Conservation (phyloP, 2,113 vertebrate genomes). For the Dromiciops gliroides region DNA sequence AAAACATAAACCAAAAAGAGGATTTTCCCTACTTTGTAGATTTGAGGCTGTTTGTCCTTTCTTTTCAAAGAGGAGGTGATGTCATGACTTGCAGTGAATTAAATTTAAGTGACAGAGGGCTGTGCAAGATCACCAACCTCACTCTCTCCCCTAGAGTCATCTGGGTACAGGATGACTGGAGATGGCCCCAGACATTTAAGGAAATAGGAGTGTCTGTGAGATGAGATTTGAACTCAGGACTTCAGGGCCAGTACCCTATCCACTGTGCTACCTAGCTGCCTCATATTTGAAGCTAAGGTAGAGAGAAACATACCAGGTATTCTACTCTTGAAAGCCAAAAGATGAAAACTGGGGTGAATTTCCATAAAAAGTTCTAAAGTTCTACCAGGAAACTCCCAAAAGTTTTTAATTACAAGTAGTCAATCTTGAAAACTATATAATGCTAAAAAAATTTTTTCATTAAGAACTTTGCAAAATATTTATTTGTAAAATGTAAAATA, state of each 20-base stretch:
- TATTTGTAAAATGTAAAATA: slow-evolving; percentile 70
- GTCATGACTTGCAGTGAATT: no score
- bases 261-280: no score
- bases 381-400: slow-evolving; percentile 30
- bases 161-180: no score
- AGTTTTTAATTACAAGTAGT: slow-evolving; percentile 62
- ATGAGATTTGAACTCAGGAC: no score
- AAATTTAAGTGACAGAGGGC: no score
- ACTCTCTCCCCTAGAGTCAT: no score
- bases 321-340: slow-evolving; percentile 22
- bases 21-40: not conserved
- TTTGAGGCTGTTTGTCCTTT: no score
- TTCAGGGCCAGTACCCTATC: no score
- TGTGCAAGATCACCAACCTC: no score
- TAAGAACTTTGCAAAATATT: slow-evolving; percentile 61
- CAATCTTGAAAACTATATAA: slow-evolving; percentile 63
- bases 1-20: not conserved
- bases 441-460: slow-evolving; percentile 59
- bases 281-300: slow-evolving; percentile 49
- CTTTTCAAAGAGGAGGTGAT: no score
- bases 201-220: no score
- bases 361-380: slow-evolving; percentile 28
- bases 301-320: slow-evolving; percentile 24
- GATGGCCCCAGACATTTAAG: no score
- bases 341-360: slow-evolving; percentile 41